A percentile compares a stretch with the other conserved stretches of the same genome.
Conservation (phyloP, 2,888 invertebrate genomes). For the Corythucha ciliata region DNA sequence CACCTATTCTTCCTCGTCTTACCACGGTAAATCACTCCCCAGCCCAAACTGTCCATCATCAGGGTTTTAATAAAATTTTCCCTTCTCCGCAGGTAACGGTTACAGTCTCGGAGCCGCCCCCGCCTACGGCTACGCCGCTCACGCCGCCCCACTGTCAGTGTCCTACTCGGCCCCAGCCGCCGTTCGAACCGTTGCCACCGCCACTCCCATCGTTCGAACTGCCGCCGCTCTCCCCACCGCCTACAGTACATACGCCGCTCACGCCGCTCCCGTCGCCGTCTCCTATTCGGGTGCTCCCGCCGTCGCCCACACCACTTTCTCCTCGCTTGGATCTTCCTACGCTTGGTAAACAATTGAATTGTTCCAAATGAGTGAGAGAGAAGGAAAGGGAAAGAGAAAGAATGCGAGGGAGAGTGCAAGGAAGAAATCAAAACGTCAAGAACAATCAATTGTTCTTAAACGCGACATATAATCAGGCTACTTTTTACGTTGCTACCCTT, state of each 20-base stretch:
- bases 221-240: conserved; percentile 20
- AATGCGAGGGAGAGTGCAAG: no score
- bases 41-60: conserved; percentile 12
- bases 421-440: no score
- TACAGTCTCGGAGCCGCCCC: conserved; percentile 14
- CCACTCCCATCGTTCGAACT: conserved; percentile 10
- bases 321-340: conserved; percentile 21
- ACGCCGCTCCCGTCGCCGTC: conserved; percentile 13
- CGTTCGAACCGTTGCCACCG: conserved; percentile 39
- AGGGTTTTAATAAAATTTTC: no score
- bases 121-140: conserved; percentile 18
- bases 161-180: conserved; percentile 25
- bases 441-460: no score
- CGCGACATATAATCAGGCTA: no score
- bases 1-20: conserved; percentile 26
- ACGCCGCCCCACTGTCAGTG: conserved; percentile 23
- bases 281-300: conserved; percentile 18
- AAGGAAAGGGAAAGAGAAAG: no score
- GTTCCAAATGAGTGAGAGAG: no score
- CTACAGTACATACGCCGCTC: conserved; percentile 20
- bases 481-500: no score
- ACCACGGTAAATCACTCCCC: conserved; percentile 24
- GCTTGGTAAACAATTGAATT: conserved; percentile 22
- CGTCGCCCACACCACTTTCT: conserved; percentile 24
- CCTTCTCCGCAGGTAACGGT: conserved; percentile 17